Conservation (phyloP, 2,113 vertebrate species). For the Apaloderma vittatum region DNA sequence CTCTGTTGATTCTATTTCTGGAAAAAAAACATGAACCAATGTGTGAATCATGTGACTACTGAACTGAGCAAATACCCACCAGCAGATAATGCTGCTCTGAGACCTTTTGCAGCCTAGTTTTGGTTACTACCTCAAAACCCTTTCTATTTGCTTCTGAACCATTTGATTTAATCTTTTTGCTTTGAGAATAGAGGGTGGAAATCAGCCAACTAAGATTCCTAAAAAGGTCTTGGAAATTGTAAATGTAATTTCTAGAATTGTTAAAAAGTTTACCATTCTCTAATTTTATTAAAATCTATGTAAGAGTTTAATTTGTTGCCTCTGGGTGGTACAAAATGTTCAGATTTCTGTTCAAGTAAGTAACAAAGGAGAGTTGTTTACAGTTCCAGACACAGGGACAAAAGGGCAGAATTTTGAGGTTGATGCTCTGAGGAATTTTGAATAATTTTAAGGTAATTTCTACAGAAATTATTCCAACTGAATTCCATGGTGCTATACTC, state of each 20-base stretch:
- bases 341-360: neutral
- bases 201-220: neutral
- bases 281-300: neutral
- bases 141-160: conserved; percentile 17
- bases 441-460: neutral
- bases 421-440: neutral
- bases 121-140: neutral
- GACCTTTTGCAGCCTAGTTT: conserved; percentile 58
- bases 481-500: neutral
- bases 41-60: conserved; percentile 76
- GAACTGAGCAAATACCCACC: conserved; percentile 57
- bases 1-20: conserved; percentile 88
- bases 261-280: neutral
- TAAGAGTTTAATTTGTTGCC: neutral
- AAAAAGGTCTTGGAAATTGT: neutral
- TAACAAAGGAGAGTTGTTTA: neutral
- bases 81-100: conserved; percentile 35
- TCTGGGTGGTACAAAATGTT: neutral
- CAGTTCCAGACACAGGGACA: neutral
- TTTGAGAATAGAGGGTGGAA: neutral
- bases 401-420: neutral
- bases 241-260: neutral
- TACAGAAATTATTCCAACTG: neutral
- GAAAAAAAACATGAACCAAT: conserved; percentile 65
- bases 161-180: conserved; percentile 28